Evolutionary conservation across 2,797 vertebrate genomes (phyloP).

Genomic region (Zenarchopterus dispar): DNA sequence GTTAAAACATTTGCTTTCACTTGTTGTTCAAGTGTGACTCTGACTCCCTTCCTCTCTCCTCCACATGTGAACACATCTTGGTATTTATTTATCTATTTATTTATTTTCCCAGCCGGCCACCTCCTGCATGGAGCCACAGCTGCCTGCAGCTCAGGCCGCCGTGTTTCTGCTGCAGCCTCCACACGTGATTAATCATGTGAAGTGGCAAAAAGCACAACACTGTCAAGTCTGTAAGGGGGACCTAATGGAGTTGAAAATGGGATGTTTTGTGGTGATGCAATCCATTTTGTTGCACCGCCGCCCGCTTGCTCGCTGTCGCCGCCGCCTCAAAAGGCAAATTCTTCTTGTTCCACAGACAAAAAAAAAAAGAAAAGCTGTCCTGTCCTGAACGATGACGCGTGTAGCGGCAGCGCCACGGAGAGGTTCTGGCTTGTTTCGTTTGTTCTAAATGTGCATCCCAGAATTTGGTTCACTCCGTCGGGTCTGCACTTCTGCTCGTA

Average conservation of each 20-base stretch:
- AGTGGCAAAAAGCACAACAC: conserved; percentile 75
- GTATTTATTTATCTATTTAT: conserved; percentile 34
- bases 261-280: conserved; percentile 72
- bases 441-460: conserved; percentile 42
- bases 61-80: conserved; percentile 35
- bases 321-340: conserved; percentile 45
- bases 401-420: conserved; percentile 4
- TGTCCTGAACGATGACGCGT: conserved; percentile 46
- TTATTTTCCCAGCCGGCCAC: too few relatives aligned
- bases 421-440: conserved; percentile 48
- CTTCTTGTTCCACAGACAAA: conserved; percentile 29
- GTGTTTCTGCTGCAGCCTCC: conserved; percentile 59
- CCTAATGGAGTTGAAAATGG: conserved; percentile 80
- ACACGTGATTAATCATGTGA: conserved; percentile 79
- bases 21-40: conserved; percentile 24
- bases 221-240: conserved; percentile 65
- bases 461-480: conserved; percentile 33
- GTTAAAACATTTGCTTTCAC: conserved; percentile 22
- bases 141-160: conserved; percentile 51
- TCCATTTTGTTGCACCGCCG: conserved; percentile 62
- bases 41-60: conserved; percentile 23
- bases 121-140: conserved; percentile 47
- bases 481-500: conserved; percentile 30
- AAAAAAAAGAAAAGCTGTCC: conserved; percentile 37
- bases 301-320: conserved; percentile 30